Percentiles rank a stretch among this genome's conserved stretches.
Evolutionary conservation across 2,113 vertebrate species (phyloP).

Genomic region (Bostrychus sinensis): DNA sequence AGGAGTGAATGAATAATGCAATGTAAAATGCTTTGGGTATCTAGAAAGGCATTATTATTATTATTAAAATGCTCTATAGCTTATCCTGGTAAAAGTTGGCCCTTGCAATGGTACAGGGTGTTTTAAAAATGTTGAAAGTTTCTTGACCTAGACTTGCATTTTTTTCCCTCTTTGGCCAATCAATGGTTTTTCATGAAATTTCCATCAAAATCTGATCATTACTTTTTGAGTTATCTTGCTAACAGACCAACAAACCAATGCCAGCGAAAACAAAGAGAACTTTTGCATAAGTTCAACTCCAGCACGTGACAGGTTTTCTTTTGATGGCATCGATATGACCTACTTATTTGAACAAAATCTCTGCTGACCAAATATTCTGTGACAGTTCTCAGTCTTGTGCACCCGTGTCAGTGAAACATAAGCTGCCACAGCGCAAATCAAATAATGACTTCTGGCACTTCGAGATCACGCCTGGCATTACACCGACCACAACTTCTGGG

Average conservation of each 20-base stretch:
- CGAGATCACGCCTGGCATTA: constrained; percentile 56
- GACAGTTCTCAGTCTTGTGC: constrained; percentile 41
- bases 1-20: too few relatives aligned
- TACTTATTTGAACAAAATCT: constrained; percentile 26
- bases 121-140: too few relatives aligned
- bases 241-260: neutral
- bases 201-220: too few relatives aligned
- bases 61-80: too few relatives aligned
- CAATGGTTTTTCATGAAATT: too few relatives aligned
- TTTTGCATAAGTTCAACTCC: neutral
- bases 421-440: constrained; percentile 42
- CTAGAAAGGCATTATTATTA: too few relatives aligned
- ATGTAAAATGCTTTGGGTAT: too few relatives aligned
- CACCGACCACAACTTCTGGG: constrained; percentile 61
- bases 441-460: constrained; percentile 51
- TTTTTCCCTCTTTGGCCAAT: too few relatives aligned
- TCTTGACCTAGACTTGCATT: too few relatives aligned
- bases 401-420: constrained; percentile 28
- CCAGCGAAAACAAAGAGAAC: neutral
- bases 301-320: constrained; percentile 25
- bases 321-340: constrained; percentile 19
- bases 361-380: constrained; percentile 21
- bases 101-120: neutral
- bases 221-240: too few relatives aligned
- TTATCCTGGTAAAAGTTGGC: too few relatives aligned